Conservation (phyloP, 2,797 vertebrate species). For the Enteromius trimaculatus region DNA sequence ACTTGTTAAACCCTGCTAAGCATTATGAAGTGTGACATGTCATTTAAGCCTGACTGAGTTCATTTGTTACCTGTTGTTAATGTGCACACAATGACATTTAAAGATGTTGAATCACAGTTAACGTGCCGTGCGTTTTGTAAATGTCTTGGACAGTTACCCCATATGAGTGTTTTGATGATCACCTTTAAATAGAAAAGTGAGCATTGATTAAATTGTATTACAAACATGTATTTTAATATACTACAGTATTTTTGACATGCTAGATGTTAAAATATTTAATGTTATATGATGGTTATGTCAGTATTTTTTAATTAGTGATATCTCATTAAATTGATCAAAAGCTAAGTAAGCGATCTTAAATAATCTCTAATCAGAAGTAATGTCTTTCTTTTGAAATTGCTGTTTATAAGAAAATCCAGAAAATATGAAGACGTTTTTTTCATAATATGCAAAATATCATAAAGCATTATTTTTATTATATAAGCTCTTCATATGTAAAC, state of each 20-base stretch:
- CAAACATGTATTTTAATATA: not conserved
- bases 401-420: not conserved
- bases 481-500: not conserved
- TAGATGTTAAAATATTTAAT: not conserved
- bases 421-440: not conserved
- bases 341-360: not conserved
- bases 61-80: slow-evolving; percentile 18
- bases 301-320: not conserved
- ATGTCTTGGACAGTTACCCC: not conserved
- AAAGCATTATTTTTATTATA: too few species aligned
- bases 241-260: not conserved
- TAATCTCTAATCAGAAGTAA: not conserved
- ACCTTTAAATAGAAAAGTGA: not conserved
- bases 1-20: slow-evolving; percentile 51
- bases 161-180: not conserved
- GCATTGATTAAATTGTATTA: not conserved
- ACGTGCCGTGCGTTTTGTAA: not conserved
- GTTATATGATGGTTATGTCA: not conserved
- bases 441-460: too few species aligned
- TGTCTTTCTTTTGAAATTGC: not conserved
- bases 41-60: slow-evolving; percentile 52
- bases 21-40: slow-evolving; percentile 53
- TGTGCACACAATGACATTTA: slow-evolving; percentile 23
- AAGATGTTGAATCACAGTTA: not conserved
- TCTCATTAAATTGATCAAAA: not conserved